Evolutionary conservation across 1,140 invertebrate genomes (phyloP).

Genomic region (Drosophila yakuba): DNA sequence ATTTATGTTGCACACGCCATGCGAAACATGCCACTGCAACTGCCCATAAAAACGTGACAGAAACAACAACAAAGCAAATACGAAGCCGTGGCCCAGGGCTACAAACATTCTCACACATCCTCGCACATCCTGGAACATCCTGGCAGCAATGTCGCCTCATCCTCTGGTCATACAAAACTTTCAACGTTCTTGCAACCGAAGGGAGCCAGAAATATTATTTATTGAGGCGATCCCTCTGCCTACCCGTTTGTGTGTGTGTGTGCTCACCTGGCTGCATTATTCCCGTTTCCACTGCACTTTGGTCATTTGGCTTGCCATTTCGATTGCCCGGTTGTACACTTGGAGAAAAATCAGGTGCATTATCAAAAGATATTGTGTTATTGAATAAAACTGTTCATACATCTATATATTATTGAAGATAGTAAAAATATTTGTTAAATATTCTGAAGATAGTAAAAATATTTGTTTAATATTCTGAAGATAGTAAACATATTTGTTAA

Average conservation of each 20-base stretch:
- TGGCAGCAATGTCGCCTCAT: conserved; percentile 38
- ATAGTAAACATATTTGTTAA: too few species aligned
- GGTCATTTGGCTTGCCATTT: conserved; percentile 59
- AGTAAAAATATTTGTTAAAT: too few species aligned
- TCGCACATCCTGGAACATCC: conserved; percentile 32
- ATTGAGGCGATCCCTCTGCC: conserved; percentile 40
- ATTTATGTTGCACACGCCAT: conserved; percentile 78
- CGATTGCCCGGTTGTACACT: conserved; percentile 2
- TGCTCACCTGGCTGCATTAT: conserved; percentile 33
- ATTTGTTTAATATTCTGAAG: too few species aligned
- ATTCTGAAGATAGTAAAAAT: too few species aligned
- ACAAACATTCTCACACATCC: conserved; percentile 14
- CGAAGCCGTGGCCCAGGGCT: conserved; percentile 27
- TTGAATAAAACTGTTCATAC: too few species aligned
- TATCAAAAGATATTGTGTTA: too few species aligned
- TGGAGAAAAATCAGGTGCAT: not conserved
- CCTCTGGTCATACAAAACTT: conserved; percentile 47
- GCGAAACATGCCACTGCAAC: conserved; percentile 79
- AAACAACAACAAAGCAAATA: conserved; percentile 11
- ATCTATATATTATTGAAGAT: too few species aligned
- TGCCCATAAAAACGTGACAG: conserved; percentile 67
- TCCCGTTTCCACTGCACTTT: conserved; percentile 52
- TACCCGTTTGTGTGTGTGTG: conserved; percentile 28
- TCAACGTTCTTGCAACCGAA: conserved; percentile 21
- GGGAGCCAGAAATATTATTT: conserved; percentile 67